Conservation (phyloP, 2,888 invertebrate genomes). For the Phyllotreta cruciferae region DNA sequence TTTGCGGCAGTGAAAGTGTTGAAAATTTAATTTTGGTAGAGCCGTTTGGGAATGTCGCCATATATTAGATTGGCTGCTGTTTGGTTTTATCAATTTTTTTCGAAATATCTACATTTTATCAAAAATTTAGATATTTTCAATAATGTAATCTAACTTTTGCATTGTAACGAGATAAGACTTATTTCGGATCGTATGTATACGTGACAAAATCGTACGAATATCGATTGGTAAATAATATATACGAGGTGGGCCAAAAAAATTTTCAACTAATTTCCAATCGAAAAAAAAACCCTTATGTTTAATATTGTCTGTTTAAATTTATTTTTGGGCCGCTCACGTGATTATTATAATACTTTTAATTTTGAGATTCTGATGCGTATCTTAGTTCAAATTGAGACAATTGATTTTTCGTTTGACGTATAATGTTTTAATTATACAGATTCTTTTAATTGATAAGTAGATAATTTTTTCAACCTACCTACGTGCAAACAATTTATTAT, state of each 20-base stretch:
- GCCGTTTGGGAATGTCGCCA: background rate
- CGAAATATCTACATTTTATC: constrained; percentile 33
- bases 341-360: background rate
- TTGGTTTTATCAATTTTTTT: constrained; percentile 25
- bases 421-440: constrained; percentile 36
- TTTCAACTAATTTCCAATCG: background rate
- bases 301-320: background rate
- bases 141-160: constrained; percentile 32
- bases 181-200: constrained; percentile 23
- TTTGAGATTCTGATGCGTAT: constrained; percentile 11
- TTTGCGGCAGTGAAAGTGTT: no score
- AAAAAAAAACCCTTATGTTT: background rate
- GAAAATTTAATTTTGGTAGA: background rate
- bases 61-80: constrained; percentile 5
- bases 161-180: constrained; percentile 37
- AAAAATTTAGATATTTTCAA: constrained; percentile 29
- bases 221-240: constrained; percentile 2
- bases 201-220: constrained; percentile 19
- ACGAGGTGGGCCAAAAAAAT: background rate
- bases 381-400: constrained; percentile 10
- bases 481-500: background rate
- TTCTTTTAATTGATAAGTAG: constrained; percentile 13
- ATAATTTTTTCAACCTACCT: constrained; percentile 8
- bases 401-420: constrained; percentile 23
- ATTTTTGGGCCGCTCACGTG: background rate